phyloP scores from a whole-genome alignment of 2,888 invertebrate genomes.

The Encarsia formosa region DNA sequence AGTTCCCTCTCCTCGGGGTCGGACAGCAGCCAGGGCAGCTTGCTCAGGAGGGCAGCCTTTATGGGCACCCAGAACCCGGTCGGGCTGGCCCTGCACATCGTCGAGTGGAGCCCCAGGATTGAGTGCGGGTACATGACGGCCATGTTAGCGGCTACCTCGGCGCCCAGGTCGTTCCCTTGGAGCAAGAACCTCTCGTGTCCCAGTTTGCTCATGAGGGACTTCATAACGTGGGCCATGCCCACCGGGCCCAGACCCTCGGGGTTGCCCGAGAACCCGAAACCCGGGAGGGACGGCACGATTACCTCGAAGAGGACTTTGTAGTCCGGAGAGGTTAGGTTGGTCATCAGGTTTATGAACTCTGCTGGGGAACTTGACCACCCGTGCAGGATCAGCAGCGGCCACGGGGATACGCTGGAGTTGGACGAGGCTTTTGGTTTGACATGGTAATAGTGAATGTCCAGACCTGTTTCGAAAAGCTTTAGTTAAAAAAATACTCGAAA shows the following conservation, averaged over 20 bases:
- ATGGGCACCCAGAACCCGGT: too few relatives aligned
- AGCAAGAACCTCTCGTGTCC: slow-evolving; percentile 63
- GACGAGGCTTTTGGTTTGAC: slow-evolving; percentile 54
- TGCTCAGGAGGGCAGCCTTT: too few relatives aligned
- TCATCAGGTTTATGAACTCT: slow-evolving; percentile 78
- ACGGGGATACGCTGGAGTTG: slow-evolving; percentile 54
- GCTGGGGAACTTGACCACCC: slow-evolving; percentile 87
- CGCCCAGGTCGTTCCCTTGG: slow-evolving; percentile 83
- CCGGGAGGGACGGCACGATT: slow-evolving; percentile 51
- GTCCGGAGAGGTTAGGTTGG: slow-evolving; percentile 54
- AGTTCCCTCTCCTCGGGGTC: too few relatives aligned
- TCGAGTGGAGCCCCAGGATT: too few relatives aligned
- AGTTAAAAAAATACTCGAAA: background rate
- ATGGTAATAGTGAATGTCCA: slow-evolving; percentile 66
- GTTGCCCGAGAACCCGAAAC: slow-evolving; percentile 55
- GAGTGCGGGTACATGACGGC: slow-evolving; percentile 62
- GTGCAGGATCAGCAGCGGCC: slow-evolving; percentile 64
- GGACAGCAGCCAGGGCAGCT: too few relatives aligned
- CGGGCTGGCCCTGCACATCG: too few relatives aligned
- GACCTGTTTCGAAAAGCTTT: slow-evolving; percentile 42
- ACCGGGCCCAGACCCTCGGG: slow-evolving; percentile 60
- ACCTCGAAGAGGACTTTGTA: slow-evolving; percentile 63
- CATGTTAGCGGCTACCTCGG: slow-evolving; percentile 59
- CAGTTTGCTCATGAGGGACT: slow-evolving; percentile 67
- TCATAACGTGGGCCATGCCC: slow-evolving; percentile 59